A percentile compares a stretch with the other conserved stretches of the same genome.
Conservation (phyloP, 2,797 vertebrate species). For the Hydrophis major region DNA sequence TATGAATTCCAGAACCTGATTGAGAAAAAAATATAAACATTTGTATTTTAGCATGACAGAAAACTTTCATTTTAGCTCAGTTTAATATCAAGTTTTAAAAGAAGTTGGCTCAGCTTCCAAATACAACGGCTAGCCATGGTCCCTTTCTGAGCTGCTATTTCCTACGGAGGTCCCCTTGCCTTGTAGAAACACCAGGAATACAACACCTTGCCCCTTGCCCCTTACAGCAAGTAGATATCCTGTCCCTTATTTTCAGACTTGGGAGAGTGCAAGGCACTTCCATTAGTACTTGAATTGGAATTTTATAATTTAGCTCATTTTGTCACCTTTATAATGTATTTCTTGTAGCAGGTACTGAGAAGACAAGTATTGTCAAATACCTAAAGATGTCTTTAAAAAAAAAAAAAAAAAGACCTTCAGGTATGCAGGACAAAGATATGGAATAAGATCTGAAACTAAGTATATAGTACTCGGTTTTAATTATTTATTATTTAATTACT, state of each 20-base stretch:
- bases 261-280: not conserved
- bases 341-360: not conserved
- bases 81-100: not conserved
- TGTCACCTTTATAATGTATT: not conserved
- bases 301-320: not conserved
- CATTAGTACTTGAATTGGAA: not conserved
- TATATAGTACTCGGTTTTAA: not conserved
- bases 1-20: not conserved
- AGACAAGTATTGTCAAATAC: not conserved
- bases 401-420: not conserved
- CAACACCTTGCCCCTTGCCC: too few relatives aligned
- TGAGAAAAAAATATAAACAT: not conserved
- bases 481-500: too few relatives aligned
- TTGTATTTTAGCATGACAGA: not conserved
- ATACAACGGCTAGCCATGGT: not conserved
- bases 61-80: not conserved
- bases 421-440: not conserved
- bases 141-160: not conserved
- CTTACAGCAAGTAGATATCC: not conserved
- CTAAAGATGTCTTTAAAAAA: not conserved
- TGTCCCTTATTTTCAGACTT: not conserved
- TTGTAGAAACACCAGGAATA: not conserved
- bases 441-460: not conserved
- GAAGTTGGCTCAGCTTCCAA: not conserved
- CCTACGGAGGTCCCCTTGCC: not conserved